A percentile compares a stretch with the other conserved stretches of the same genome.
These are phyloP conservation scores for Philopedon plagiatum DNA, from an alignment of 2,888 invertebrate species.

Conservation along the genomic window DNA sequence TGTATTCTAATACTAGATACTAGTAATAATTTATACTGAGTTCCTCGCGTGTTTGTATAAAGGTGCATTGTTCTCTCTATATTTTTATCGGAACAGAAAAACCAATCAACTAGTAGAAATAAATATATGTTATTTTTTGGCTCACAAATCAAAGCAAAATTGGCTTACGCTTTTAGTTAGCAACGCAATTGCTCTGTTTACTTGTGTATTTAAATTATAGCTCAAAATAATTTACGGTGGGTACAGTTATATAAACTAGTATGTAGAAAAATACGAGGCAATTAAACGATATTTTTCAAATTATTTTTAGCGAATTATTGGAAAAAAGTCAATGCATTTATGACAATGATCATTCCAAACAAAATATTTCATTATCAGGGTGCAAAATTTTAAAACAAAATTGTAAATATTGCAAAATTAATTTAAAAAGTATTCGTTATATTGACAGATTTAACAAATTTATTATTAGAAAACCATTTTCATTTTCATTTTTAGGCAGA, in stretches of 20 bases:
- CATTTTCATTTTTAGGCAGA: too few relatives aligned
- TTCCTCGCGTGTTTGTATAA: background rate
- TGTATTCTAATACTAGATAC: too few relatives aligned
- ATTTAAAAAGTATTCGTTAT: too few relatives aligned
- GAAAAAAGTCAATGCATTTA: too few relatives aligned
- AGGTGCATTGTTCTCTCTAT: background rate
- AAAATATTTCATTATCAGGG: too few relatives aligned
- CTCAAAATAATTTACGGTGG: constrained; percentile 39
- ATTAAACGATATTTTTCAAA: constrained; percentile 6
- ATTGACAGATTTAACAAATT: too few relatives aligned
- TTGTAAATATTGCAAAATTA: too few relatives aligned
- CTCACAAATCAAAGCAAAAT: constrained; percentile 48
- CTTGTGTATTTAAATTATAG: constrained; percentile 46
- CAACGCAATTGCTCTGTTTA: constrained; percentile 45
- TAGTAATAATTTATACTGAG: background rate
- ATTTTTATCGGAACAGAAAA: background rate
- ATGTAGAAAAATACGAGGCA: constrained; percentile 21
- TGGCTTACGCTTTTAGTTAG: constrained; percentile 42
- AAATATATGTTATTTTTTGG: constrained; percentile 48
- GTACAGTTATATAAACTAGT: constrained; percentile 25
- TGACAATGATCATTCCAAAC: too few relatives aligned
- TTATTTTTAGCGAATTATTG: background rate
- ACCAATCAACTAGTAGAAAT: constrained; percentile 16
- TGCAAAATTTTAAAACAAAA: too few relatives aligned
- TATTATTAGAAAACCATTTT: too few relatives aligned